A percentile compares a stretch with the other conserved stretches of the same genome.
These are phyloP conservation scores for Drymonia ruficornis DNA, from an alignment of 2,888 invertebrate genomes.

Conservation along the genomic window DNA sequence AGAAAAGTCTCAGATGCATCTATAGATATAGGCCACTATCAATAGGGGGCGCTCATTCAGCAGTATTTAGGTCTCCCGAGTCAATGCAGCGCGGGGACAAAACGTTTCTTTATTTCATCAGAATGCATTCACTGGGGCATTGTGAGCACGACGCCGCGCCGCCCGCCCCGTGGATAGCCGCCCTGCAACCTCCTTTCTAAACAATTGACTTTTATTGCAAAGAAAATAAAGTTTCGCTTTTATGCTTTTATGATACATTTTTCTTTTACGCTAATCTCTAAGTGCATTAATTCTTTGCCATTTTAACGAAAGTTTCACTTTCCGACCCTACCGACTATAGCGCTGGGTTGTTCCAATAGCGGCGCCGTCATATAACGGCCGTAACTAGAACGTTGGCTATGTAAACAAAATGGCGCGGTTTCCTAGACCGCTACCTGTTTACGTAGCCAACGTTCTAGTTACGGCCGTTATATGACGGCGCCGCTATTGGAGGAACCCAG, in stretches of 20 bases:
- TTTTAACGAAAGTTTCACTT: no score
- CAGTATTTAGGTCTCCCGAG: constrained; percentile 56
- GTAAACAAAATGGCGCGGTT: no score
- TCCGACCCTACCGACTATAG: no score
- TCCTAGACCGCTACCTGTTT: no score
- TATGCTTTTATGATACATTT: constrained; percentile 19
- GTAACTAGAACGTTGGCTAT: no score
- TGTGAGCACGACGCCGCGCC: constrained; percentile 15
- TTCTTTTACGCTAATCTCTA: constrained; percentile 7
- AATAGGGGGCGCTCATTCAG: constrained; percentile 41
- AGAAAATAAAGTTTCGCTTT: constrained; percentile 36
- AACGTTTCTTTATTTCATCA: constrained; percentile 76
- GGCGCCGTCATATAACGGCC: no score
- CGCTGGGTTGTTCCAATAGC: no score
- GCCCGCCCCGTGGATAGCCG: constrained; percentile 41
- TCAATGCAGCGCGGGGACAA: constrained; percentile 58
- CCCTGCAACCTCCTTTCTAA: constrained; percentile 48
- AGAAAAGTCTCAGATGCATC: constrained; percentile 35
- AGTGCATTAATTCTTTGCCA: no score
- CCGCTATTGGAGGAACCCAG: no score
- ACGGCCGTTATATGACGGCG: no score
- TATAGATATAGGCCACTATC: constrained; percentile 42
- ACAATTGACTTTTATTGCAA: constrained; percentile 46
- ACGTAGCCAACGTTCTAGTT: no score
- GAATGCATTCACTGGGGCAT: constrained; percentile 55